Conservation (phyloP, 2,888 invertebrate genomes). For the Scaeva pyrastri region DNA sequence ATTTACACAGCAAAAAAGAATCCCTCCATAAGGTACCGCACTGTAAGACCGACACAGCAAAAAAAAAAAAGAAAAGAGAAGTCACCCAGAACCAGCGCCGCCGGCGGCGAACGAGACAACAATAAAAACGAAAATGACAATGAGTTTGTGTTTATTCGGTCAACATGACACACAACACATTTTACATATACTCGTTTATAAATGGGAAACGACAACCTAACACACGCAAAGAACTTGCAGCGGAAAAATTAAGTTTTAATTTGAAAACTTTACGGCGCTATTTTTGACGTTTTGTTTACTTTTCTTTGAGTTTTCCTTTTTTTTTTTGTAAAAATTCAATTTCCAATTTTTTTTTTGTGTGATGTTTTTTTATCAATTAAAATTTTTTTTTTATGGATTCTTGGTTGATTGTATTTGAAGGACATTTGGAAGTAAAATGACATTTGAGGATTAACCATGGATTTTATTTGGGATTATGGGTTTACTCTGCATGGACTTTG, state of each 20-base stretch:
- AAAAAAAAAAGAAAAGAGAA: constrained; percentile 13
- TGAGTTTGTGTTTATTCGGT: constrained; percentile 42
- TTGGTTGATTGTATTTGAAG: not conserved
- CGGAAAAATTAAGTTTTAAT: constrained; percentile 73
- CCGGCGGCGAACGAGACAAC: constrained; percentile 64
- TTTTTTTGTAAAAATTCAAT: constrained; percentile 15
- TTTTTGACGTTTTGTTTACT: constrained; percentile 25
- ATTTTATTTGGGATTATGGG: constrained; percentile 17
- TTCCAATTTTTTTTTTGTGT: constrained; percentile 17
- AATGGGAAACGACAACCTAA: not conserved
- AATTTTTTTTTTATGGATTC: not conserved
- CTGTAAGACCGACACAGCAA: not conserved
- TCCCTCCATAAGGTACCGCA: constrained; percentile 1
- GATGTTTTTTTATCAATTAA: constrained; percentile 2
- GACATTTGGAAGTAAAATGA: constrained; percentile 28
- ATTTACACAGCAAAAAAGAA: too few species aligned
- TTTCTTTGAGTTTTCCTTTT: not conserved
- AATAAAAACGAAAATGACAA: constrained; percentile 49
- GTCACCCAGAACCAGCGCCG: constrained; percentile 32
- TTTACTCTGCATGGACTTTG: not conserved
- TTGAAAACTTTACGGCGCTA: constrained; percentile 66
- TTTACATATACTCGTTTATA: too few species aligned
- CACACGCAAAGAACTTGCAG: too few species aligned
- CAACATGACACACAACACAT: constrained; percentile 48
- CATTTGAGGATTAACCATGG: constrained; percentile 21